Conservation (phyloP, 2,113 vertebrate genomes). For the Daubentonia madagascariensis region DNA sequence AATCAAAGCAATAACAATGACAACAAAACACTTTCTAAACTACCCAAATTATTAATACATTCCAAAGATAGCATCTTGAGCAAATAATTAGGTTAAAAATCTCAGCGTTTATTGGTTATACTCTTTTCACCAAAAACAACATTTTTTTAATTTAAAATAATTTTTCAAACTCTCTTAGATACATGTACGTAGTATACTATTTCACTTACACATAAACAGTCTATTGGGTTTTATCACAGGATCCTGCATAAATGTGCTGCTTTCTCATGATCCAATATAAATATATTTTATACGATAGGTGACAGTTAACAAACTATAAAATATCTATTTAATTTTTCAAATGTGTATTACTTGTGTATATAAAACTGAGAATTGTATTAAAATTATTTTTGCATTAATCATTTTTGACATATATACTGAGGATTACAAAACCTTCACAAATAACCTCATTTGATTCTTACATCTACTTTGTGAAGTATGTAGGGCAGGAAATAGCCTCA, state of each 20-base stretch:
- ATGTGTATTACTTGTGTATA: background rate
- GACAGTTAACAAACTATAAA: background rate
- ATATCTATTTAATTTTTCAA: background rate
- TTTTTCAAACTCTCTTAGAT: background rate
- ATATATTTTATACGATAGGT: background rate
- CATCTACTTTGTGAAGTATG: background rate
- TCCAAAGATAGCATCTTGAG: background rate
- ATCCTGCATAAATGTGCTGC: background rate
- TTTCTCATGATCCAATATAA: background rate
- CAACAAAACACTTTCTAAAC: background rate
- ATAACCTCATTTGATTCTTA: slow-evolving; percentile 42
- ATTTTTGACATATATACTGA: background rate
- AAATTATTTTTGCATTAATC: background rate
- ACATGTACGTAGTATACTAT: background rate
- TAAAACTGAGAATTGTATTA: background rate
- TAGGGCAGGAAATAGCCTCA: slow-evolving; percentile 39
- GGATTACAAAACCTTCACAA: background rate
- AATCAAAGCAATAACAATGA: background rate
- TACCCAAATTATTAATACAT: background rate
- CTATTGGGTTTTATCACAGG: background rate
- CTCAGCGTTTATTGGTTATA: background rate
- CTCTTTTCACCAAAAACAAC: background rate
- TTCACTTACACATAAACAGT: background rate
- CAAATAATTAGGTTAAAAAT: background rate
- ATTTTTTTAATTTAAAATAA: background rate